Percentiles rank a stretch among this genome's conserved stretches.
phyloP scores from a whole-genome alignment of 2,888 invertebrate genomes.

The Drosophila anomalata region DNA sequence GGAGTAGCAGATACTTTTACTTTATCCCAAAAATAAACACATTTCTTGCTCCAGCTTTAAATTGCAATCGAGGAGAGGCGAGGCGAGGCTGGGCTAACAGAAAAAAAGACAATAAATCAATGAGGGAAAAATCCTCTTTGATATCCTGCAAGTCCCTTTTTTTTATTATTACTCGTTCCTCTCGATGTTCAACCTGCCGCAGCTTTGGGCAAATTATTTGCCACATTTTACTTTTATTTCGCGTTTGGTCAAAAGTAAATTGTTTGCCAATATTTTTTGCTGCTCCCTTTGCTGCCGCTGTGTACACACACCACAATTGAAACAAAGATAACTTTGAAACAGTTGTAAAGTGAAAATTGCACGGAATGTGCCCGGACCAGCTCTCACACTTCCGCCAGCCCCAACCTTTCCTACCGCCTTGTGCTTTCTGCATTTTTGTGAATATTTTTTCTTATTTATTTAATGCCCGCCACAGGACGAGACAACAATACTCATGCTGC shows the following conservation, averaged over 20 bases:
- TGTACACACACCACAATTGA: constrained; percentile 55
- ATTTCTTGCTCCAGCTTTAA: constrained; percentile 48
- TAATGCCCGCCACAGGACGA: constrained; percentile 69
- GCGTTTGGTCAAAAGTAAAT: constrained; percentile 71
- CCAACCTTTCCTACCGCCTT: constrained; percentile 12
- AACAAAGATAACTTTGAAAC: constrained; percentile 80
- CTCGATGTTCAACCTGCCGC: constrained; percentile 64
- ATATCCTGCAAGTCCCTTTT: constrained; percentile 48
- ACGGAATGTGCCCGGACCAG: constrained; percentile 60
- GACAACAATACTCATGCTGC: constrained; percentile 48
- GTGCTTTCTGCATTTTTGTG: constrained; percentile 26
- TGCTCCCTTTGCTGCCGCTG: constrained; percentile 37
- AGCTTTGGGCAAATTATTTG: constrained; percentile 82
- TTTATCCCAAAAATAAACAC: constrained; percentile 19
- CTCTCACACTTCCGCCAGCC: background rate
- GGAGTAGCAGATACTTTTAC: constrained; percentile 18
- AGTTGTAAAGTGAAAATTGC: constrained; percentile 80
- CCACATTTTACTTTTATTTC: constrained; percentile 62
- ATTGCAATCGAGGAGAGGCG: constrained; percentile 38
- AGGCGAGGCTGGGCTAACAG: constrained; percentile 6
- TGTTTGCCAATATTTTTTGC: constrained; percentile 77
- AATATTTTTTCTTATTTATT: constrained; percentile 71
- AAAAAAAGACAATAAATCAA: constrained; percentile 76
- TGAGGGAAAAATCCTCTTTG: constrained; percentile 70
- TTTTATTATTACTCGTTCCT: background rate